Evolutionary conservation across 2,888 invertebrate species (phyloP).

Genomic region (Crossocerus cetratus): DNA sequence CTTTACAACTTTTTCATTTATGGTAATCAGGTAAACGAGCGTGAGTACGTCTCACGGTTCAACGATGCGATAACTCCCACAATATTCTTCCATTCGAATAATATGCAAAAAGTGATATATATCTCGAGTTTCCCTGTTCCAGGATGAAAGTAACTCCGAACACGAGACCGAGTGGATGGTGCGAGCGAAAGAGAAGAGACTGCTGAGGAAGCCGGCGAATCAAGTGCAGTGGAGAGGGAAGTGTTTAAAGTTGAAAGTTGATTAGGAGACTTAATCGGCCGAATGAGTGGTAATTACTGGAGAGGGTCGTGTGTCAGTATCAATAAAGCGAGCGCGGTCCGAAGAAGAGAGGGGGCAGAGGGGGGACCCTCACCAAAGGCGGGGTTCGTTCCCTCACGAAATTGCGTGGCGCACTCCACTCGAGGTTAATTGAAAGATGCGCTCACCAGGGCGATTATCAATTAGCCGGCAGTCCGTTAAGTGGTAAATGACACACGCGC

Average conservation of each 20-base stretch:
- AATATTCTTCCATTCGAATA: no score
- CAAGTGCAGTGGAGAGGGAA: neutral
- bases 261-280: neutral
- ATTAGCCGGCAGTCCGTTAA: slow-evolving; percentile 28
- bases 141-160: no score
- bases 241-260: neutral
- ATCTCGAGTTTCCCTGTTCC: no score
- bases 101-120: no score
- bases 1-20: no score
- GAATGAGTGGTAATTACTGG: neutral
- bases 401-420: slow-evolving; percentile 36
- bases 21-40: no score
- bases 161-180: no score
- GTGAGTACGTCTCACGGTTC: no score
- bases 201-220: neutral
- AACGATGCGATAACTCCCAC: no score
- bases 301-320: neutral
- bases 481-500: slow-evolving; percentile 8
- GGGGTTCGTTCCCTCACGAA: slow-evolving; percentile 28
- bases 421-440: slow-evolving; percentile 41
- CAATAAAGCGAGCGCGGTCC: neutral
- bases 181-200: no score
- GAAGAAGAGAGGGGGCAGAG: neutral
- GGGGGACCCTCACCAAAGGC: no score
- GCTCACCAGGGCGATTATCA: slow-evolving; percentile 32